Base-by-base conservation (phyloP, 2,797 vertebrate genomes). In the Sebastes minor region DNA sequence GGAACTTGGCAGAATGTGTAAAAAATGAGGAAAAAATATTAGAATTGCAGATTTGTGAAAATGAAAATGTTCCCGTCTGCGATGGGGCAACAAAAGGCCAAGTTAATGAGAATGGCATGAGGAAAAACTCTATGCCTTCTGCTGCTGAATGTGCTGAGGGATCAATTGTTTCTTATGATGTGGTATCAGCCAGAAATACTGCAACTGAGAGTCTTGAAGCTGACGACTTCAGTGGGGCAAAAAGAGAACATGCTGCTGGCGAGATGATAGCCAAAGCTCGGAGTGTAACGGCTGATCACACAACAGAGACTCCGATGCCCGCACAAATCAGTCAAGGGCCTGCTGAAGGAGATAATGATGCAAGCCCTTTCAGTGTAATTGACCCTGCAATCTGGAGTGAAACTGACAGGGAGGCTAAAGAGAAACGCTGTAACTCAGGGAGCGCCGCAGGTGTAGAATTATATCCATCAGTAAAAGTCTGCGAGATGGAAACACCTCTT, bases 261-360 rank as follows among this genome's bases (percentile, higher is more conserved):
- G 46, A 82, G 72, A 87, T 83, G 82, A 85, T 81, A 68, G 69
- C 80, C 74, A 38, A 78, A 87, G 63, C 82, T 71, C 18, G 4
- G 73, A 91, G 72, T 77, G 74, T 91, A 88, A 76, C 23, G 62
- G 73, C 83, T 62, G 85, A 91, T 91, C 81, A 82, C 76, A 75
- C 79, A 81, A 76, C 86, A 74, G 88, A 90, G 90, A 86, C 78
- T 74, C 76, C 56, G 52, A 33, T 73, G 81, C 68, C 87, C 10
- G 81, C 70, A 74, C 84, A 60, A 80, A 84, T 91, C 84, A 88
- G 90, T 83, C 83, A 81, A 86, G 85, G 82, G 83, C 69, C 82
- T 30, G 73, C 85, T 83, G 91, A 86, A 91, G 90, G 84, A 92
- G 91, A 91, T 91, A 91, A 94, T 88, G 83, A 91, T 73, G 75